Conservation (phyloP, 2,113 vertebrate genomes). For the Aptenodytes forsteri region DNA sequence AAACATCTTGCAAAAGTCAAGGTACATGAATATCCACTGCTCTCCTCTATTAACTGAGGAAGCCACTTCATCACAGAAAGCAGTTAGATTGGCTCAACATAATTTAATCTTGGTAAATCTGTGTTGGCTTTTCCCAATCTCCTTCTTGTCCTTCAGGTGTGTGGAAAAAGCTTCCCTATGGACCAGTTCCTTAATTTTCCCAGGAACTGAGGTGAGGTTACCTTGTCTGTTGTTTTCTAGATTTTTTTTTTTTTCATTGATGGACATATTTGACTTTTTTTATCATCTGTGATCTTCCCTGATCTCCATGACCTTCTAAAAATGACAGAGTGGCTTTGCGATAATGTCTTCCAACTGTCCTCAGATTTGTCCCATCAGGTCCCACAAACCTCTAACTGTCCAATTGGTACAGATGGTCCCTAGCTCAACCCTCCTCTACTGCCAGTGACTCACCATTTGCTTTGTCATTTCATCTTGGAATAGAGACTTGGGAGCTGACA, state of each 20-base stretch:
- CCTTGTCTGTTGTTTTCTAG: background rate
- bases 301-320: background rate
- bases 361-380: background rate
- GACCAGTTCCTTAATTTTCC: background rate
- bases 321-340: background rate
- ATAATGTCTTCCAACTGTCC: background rate
- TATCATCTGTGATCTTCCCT: background rate
- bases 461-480: background rate
- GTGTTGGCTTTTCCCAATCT: background rate
- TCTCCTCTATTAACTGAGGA: background rate
- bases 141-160: background rate
- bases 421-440: background rate
- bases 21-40: background rate
- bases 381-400: background rate
- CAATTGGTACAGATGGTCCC: background rate
- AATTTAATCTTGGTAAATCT: background rate
- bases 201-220: background rate
- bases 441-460: background rate
- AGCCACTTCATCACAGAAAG: background rate
- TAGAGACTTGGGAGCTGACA: background rate
- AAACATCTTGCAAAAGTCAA: background rate
- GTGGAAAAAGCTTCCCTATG: background rate
- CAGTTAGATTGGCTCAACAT: background rate
- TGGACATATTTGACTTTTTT: background rate
- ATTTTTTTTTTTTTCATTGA: background rate